A percentile compares a stretch with the other conserved stretches of the same genome.
These are phyloP conservation scores for Lamellibrachia luymesi DNA, from an alignment of 1,140 invertebrate genomes.

Conservation along the genomic window DNA sequence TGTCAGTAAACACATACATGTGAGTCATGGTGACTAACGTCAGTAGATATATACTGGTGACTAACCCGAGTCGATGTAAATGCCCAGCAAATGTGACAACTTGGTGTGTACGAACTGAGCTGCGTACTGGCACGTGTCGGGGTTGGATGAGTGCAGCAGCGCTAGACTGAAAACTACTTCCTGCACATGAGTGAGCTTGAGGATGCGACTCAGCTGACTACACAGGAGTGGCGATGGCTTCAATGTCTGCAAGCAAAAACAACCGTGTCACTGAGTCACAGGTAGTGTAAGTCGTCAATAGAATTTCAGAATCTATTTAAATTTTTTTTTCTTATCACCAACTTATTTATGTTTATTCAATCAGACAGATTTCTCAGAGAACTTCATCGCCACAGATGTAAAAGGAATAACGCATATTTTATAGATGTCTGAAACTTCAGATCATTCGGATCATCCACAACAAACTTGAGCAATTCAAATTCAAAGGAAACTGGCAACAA, in stretches of 20 bases:
- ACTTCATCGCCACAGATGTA: too few species aligned
- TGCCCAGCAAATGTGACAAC: slow-evolving; percentile 74
- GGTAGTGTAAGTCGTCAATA: background rate
- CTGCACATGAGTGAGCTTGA: slow-evolving; percentile 80
- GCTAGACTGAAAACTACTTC: slow-evolving; percentile 86
- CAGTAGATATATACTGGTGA: slow-evolving; percentile 8
- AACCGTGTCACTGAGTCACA: background rate
- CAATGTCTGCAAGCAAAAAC: slow-evolving; percentile 64
- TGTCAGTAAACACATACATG: too few species aligned
- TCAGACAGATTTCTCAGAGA: too few species aligned
- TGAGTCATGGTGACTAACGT: too few species aligned
- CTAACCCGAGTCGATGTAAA: slow-evolving; percentile 71
- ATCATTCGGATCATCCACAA: background rate
- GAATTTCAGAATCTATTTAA: background rate
- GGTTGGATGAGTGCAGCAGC: slow-evolving; percentile 74
- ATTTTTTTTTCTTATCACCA: background rate
- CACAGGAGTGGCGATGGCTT: slow-evolving; percentile 76
- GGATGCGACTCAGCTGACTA: slow-evolving; percentile 76
- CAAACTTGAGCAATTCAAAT: too few species aligned
- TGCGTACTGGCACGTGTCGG: slow-evolving; percentile 72
- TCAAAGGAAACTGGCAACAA: too few species aligned
- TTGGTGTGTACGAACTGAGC: slow-evolving; percentile 76
- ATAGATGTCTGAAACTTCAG: background rate
- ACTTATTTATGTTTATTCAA: too few species aligned
- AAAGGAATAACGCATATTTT: background rate